Percentiles rank a stretch among this genome's conserved stretches.
These are phyloP conservation scores for Urocyon cinereoargenteus DNA, from an alignment of 2,797 vertebrate genomes.

Conservation along the genomic window DNA sequence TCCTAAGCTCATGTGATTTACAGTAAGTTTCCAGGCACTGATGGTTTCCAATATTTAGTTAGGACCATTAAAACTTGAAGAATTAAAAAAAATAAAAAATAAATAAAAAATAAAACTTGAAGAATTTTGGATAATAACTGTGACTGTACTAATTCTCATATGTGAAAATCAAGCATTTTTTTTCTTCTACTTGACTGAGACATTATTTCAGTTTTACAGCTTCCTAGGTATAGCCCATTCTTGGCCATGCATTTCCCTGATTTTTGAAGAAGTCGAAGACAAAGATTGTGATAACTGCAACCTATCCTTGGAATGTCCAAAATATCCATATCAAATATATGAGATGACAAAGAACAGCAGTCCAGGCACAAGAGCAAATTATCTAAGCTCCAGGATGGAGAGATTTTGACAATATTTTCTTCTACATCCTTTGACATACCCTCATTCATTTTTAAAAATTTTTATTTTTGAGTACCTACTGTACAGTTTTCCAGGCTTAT, in stretches of 20 bases:
- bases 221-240: neutral
- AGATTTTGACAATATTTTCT: neutral
- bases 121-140: neutral
- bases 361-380: neutral
- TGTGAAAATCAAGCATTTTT: neutral
- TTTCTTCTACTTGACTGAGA: neutral
- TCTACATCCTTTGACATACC: neutral
- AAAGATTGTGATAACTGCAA: neutral
- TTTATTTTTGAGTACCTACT: neutral
- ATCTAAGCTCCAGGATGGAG: neutral
- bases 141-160: neutral
- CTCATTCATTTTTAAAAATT: neutral
- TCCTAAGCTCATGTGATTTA: neutral
- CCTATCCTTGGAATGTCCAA: neutral
- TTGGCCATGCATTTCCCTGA: neutral
- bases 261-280: neutral
- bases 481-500: neutral
- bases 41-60: neutral
- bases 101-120: too few species aligned
- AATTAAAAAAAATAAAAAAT: too few species aligned
- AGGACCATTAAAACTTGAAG: neutral
- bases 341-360: neutral
- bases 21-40: neutral
- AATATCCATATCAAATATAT: neutral
- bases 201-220: neutral